Evolutionary conservation across 1,140 invertebrate genomes (phyloP), one percentile per base, ranked within the genome.

Genomic region (Diabrotica undecimpunctata): DNA sequence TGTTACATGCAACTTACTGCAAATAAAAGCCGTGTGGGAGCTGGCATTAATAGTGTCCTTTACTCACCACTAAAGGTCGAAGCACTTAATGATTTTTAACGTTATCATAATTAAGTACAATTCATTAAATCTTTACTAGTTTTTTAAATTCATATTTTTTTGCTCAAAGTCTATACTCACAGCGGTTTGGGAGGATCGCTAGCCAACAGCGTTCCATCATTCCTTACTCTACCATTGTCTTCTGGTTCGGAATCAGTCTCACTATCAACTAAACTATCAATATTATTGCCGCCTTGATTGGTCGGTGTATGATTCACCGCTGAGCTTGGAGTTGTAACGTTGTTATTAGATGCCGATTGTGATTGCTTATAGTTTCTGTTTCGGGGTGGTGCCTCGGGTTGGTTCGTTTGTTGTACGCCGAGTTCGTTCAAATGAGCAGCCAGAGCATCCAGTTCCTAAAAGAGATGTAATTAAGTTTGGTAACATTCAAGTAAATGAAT

Each of bases 161-260:
- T 25, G 25, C 25, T 25, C 25, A 25, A 25, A 4, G 1, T 25
- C 25, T 25, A 25, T 59, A 89, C 94, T 92, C 86, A 96, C 94
- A 98, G 86, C 71, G 96, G 95, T 79, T 97, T 94, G 5, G 95
- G 94, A 25, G 95, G 95, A 82, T 98, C 96, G 74, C 94, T 97
- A 46, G 96, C 96, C 6, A 97, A 83, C 37, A 98, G 81, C 0
- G 96, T 98, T 58, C 96, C 96, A 74, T 98, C 95, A 74, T 95
- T 95, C 66, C 91, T 84, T 37, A 82, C 84, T 64, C 86, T 79
- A 62, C 86, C 86, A 64, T 86, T 87, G 64, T 88, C 87, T 73
- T 87, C 86, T 6, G 84, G 84, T 72, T 88, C 86, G 6, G 85
- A 86, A 70, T 88, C 87, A 59, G 83, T 86, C 71, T 88, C 87